phyloP scores from a whole-genome alignment of 2,113 vertebrate genomes.

The Coryphaenoides rupestris region DNA sequence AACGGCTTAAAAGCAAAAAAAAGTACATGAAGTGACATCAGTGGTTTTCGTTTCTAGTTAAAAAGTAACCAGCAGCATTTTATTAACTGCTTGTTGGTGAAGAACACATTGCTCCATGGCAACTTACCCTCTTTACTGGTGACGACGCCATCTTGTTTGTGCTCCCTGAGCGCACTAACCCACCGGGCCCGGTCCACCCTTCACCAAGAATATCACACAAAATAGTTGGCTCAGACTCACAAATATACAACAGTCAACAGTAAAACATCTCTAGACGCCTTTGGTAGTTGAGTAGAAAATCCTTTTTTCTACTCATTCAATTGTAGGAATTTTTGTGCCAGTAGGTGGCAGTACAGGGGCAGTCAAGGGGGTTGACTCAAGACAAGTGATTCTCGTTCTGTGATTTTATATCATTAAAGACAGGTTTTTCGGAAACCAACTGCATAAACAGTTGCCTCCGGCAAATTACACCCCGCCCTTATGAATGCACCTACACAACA shows the following conservation, averaged over 20 bases:
- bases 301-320: too few species aligned
- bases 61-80: too few species aligned
- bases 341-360: constrained; percentile 54
- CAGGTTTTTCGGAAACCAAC: neutral
- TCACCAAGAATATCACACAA: constrained; percentile 5
- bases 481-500: too few species aligned
- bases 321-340: constrained; percentile 21
- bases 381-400: neutral
- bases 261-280: too few species aligned
- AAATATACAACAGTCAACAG: too few species aligned
- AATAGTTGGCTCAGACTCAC: neutral
- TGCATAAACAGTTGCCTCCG: too few species aligned
- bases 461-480: too few species aligned
- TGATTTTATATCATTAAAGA: neutral
- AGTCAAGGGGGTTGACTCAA: neutral
- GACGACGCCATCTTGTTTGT: constrained; percentile 52
- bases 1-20: too few species aligned
- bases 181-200: constrained; percentile 90
- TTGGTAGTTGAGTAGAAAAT: neutral
- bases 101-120: neutral
- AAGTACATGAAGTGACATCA: too few species aligned
- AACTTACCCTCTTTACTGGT: constrained; percentile 76
- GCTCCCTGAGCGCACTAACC: constrained; percentile 77
- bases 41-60: too few species aligned
- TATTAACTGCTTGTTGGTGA: neutral